A percentile compares a stretch with the other conserved stretches of the same genome.
Conservation (phyloP, 2,797 vertebrate species). For the Dryobates pubescens region DNA sequence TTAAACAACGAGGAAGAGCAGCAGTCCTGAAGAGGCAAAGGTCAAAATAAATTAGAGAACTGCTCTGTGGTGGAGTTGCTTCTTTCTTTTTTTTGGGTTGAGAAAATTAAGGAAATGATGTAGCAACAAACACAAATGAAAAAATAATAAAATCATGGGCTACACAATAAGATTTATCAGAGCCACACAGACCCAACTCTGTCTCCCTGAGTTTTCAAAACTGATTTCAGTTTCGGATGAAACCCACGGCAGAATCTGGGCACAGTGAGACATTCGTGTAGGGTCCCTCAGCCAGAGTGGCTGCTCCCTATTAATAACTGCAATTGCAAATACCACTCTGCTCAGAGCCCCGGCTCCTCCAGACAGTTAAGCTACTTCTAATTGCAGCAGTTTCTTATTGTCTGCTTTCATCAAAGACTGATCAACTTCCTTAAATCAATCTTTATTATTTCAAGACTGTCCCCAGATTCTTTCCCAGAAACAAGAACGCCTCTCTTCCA, state of each 20-base stretch:
- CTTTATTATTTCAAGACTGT: background rate
- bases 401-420: background rate
- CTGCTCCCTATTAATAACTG: background rate
- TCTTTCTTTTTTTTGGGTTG: background rate
- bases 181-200: background rate
- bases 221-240: background rate
- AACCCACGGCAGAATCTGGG: background rate
- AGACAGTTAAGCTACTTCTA: background rate
- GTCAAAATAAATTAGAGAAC: constrained; percentile 28
- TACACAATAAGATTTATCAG: constrained; percentile 7
- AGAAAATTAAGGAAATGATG: constrained; percentile 54
- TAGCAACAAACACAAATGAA: constrained; percentile 21
- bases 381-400: background rate
- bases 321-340: background rate
- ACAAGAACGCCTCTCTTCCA: background rate
- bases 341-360: background rate
- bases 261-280: background rate
- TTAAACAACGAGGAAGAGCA: constrained; percentile 12
- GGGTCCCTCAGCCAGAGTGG: background rate
- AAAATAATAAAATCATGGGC: constrained; percentile 35
- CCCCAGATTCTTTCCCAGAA: background rate
- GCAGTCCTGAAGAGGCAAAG: background rate
- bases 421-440: background rate
- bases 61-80: background rate
- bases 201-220: background rate